A percentile compares a stretch with the other conserved stretches of the same genome.
phyloP scores from a whole-genome alignment of 2,797 vertebrate genomes.

The Valencia hispanica region DNA sequence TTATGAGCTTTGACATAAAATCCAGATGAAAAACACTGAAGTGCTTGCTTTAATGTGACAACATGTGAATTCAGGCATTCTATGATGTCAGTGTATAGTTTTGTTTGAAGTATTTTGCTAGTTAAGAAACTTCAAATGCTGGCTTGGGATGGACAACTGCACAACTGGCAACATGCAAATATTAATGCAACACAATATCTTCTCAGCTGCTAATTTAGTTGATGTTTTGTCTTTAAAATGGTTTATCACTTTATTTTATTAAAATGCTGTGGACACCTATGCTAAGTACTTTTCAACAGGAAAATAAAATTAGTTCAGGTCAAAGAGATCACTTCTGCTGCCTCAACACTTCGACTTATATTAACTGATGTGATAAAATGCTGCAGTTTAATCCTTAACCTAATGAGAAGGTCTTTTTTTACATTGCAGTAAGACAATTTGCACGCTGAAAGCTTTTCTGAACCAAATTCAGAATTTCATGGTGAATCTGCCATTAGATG shows the following conservation, averaged over 20 bases:
- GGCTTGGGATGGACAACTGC: neutral
- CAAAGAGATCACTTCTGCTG: neutral
- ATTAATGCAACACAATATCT: neutral
- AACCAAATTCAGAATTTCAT: neutral
- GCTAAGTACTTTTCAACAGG: neutral
- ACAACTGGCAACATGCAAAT: neutral
- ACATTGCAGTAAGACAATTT: neutral
- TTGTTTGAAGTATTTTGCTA: neutral
- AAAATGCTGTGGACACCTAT: neutral
- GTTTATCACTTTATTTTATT: neutral
- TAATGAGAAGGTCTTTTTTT: neutral
- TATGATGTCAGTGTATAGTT: neutral
- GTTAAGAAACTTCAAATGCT: neutral
- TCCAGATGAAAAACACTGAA: neutral
- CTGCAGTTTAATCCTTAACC: neutral
- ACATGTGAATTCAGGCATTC: neutral
- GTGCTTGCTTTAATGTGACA: neutral
- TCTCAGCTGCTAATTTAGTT: neutral
- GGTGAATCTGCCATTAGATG: constrained; percentile 36
- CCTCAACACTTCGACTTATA: neutral
- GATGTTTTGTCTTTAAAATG: neutral
- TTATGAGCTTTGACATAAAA: neutral
- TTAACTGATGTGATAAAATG: neutral
- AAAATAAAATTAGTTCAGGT: neutral
- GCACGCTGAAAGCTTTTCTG: neutral